Evolutionary conservation across 2,888 invertebrate species (phyloP), one percentile per base, ranked within the genome.

Genomic region (Selenia dentaria): DNA sequence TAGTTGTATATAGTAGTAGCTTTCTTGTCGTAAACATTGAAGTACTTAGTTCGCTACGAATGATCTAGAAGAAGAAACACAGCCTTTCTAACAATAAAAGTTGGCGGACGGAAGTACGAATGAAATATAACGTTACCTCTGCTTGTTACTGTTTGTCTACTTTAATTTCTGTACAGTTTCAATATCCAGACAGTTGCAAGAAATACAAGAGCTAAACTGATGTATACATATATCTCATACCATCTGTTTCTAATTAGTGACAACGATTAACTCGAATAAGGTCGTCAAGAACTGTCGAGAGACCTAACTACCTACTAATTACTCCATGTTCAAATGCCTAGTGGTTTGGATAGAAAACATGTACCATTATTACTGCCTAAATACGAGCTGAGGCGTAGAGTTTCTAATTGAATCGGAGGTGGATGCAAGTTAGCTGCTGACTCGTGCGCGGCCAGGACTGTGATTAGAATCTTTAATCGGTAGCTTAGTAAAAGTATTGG

Each of bases 61-160:
- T 67, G 59, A 61, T 59, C 56, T 55, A 45, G 66, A 64, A n/a
- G n/a, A n/a, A n/a, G n/a, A 64, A 71, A 64, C 60, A 67, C 48
- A 58, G 59, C 64, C 37, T 48, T 58, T 47, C 64, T 79, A 79
- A 79, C 74, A 74, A 79, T 78, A 78, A 79, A 79, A 79, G 70
- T 76, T 79, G 38, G 37, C 57, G 69, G 51, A 62, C 67, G 53
- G 51, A 53, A 37, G 37, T 31, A 35, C 22, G 39, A 40, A 36
- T 46, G 41, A 42, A 61, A 57, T 46, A 58, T 59, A 57, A n/a
- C n/a, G n/a, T 60, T 43, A 44, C 42, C 48, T 43, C 33, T 44
- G 6, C 2, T 5, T 27, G 27, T 12, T 6, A 12, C 6, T 12
- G 8, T n/a, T 6, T 24, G 0, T 8, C 8, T 24, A 1, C 24